Conservation (phyloP, 2,888 invertebrate genomes). For the Anoplius nigerrimus region DNA sequence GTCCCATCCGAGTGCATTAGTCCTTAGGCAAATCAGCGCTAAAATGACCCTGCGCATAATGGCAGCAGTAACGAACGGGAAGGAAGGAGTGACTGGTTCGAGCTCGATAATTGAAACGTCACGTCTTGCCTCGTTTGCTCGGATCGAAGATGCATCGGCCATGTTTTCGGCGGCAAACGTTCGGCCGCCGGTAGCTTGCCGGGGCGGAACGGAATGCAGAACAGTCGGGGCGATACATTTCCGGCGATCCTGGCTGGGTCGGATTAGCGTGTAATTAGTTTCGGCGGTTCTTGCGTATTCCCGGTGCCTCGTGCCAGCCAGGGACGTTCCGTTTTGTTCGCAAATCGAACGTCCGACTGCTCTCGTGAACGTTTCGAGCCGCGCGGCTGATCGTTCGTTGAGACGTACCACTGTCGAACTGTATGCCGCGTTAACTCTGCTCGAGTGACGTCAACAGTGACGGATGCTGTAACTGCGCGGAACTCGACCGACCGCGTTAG, state of each 20-base stretch:
- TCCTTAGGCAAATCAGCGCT: too few species aligned
- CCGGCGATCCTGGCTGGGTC: constrained; percentile 28
- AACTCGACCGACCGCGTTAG: constrained; percentile 15
- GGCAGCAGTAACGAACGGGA: too few species aligned
- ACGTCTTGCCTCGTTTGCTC: too few species aligned
- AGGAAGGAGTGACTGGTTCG: too few species aligned
- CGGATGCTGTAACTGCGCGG: constrained; percentile 21
- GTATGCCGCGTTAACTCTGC: constrained; percentile 14
- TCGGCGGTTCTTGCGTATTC: constrained; percentile 43
- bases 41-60: too few species aligned
- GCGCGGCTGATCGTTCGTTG: constrained; percentile 16
- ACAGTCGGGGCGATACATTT: neutral
- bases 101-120: too few species aligned
- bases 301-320: constrained; percentile 5
- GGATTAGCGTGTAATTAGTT: constrained; percentile 57
- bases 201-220: neutral
- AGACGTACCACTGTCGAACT: constrained; percentile 18
- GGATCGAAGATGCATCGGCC: too few species aligned
- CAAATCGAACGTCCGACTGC: neutral
- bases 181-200: neutral
- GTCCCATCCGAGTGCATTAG: too few species aligned
- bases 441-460: constrained; percentile 25
- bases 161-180: too few species aligned
- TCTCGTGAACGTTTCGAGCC: neutral
- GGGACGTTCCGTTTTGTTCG: neutral